These are phyloP conservation scores for Syngnathus scovelli DNA, from an alignment of 2,113 vertebrate species.

Conservation along the genomic window DNA sequence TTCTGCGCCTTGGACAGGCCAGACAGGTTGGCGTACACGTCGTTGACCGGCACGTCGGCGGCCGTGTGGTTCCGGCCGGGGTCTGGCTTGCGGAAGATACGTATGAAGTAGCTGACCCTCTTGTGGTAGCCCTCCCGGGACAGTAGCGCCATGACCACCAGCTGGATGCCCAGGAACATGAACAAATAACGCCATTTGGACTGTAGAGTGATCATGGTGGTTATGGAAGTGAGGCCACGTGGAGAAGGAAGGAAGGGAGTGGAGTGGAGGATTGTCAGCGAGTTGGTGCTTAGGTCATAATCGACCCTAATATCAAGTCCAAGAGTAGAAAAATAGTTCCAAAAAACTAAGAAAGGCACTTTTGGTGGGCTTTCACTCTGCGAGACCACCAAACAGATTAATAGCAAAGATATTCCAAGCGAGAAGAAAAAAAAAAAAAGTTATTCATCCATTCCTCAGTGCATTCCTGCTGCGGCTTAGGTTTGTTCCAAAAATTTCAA, in stretches of 20 bases:
- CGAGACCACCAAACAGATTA: slow-evolving; percentile 14
- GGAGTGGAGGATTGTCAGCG: slow-evolving; percentile 20
- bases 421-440: slow-evolving; percentile 1
- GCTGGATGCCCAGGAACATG: slow-evolving; percentile 74
- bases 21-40: slow-evolving; percentile 74
- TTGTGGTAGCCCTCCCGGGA: slow-evolving; percentile 70
- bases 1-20: slow-evolving; percentile 33
- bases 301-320: not conserved
- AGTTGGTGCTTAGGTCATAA: not conserved
- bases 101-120: slow-evolving; percentile 71
- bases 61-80: slow-evolving; percentile 48
- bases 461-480: slow-evolving; percentile 23
- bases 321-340: not conserved
- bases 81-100: slow-evolving; percentile 68
- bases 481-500: slow-evolving; percentile 37
- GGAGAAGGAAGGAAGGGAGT: not conserved
- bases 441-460: slow-evolving; percentile 16
- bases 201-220: slow-evolving; percentile 55
- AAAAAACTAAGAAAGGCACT: slow-evolving; percentile 56
- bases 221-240: not conserved
- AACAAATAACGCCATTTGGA: slow-evolving; percentile 73
- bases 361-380: slow-evolving; percentile 19
- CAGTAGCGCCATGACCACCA: slow-evolving; percentile 75
- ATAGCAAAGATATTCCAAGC: slow-evolving; percentile 16
- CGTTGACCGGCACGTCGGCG: slow-evolving; percentile 6